A percentile compares a stretch with the other conserved stretches of the same genome.
Conservation (phyloP, 2,113 vertebrate species). For the Ondatra zibethicus region DNA sequence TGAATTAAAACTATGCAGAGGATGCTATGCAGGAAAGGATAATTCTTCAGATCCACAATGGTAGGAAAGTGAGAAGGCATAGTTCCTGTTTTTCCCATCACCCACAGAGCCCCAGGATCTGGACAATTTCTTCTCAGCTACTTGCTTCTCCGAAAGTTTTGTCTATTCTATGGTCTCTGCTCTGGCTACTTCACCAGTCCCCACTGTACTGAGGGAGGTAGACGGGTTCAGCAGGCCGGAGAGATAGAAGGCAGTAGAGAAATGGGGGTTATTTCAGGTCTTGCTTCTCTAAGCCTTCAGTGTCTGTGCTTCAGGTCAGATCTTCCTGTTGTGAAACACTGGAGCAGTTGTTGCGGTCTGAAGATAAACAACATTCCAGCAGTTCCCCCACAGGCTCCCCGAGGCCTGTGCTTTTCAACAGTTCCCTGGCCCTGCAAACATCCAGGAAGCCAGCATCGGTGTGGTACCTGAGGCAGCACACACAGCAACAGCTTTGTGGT, state of each 20-base stretch:
- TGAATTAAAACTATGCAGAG: background rate
- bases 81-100: conserved; percentile 58
- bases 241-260: conserved; percentile 23
- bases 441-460: conserved; percentile 27
- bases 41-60: conserved; percentile 67
- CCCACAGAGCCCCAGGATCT: conserved; percentile 41
- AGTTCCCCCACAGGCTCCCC: conserved; percentile 56
- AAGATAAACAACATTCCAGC: conserved; percentile 82
- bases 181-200: conserved; percentile 24
- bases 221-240: background rate
- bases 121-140: conserved; percentile 25
- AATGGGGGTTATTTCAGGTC: conserved; percentile 84
- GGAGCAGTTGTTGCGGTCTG: conserved; percentile 77
- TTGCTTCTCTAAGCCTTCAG: conserved; percentile 76
- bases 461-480: background rate
- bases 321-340: conserved; percentile 84
- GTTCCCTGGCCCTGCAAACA: conserved; percentile 34
- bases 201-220: background rate
- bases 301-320: conserved; percentile 71
- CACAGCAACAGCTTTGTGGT: conserved; percentile 37
- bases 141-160: conserved; percentile 64
- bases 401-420: conserved; percentile 70
- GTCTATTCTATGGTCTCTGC: conserved; percentile 66
- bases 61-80: conserved; percentile 67
- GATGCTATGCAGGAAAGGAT: background rate